A percentile compares a stretch with the other conserved stretches of the same genome.
phyloP scores from a whole-genome alignment of 2,888 invertebrate species.

The Flexamia atlantica region DNA sequence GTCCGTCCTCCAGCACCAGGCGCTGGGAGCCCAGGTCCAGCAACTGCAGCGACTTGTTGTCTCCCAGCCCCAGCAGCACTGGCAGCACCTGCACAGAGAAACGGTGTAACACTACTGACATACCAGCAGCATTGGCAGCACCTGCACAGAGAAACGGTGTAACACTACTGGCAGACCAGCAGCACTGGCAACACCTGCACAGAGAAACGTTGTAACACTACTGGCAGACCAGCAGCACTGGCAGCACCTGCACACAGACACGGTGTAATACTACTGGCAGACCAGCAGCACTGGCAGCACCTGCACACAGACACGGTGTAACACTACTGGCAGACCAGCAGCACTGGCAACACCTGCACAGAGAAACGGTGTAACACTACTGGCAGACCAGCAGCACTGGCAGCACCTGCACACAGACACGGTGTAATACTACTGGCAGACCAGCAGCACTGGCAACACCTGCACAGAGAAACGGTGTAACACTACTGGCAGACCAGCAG shows the following conservation, averaged over 20 bases:
- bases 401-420: slow-evolving; percentile 72
- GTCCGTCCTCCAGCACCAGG: slow-evolving; percentile 76
- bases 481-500: slow-evolving; percentile 75
- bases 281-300: slow-evolving; percentile 76
- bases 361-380: slow-evolving; percentile 71
- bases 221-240: slow-evolving; percentile 67
- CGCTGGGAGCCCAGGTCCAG: slow-evolving; percentile 78
- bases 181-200: slow-evolving; percentile 76
- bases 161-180: slow-evolving; percentile 74
- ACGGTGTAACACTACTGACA: no score
- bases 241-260: no score
- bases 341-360: slow-evolving; percentile 77
- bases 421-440: no score
- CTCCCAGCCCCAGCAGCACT: slow-evolving; percentile 77
- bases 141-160: no score
- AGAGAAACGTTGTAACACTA: no score
- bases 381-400: slow-evolving; percentile 76
- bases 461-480: slow-evolving; percentile 71
- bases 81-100: slow-evolving; percentile 74
- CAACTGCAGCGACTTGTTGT: slow-evolving; percentile 77
- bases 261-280: slow-evolving; percentile 73
- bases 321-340: slow-evolving; percentile 78
- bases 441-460: slow-evolving; percentile 78
- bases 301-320: no score
- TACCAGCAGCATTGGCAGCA: no score